These are phyloP conservation scores for Poicephalus gulielmi DNA, from an alignment of 2,113 vertebrate species.

Conservation along the genomic window DNA sequence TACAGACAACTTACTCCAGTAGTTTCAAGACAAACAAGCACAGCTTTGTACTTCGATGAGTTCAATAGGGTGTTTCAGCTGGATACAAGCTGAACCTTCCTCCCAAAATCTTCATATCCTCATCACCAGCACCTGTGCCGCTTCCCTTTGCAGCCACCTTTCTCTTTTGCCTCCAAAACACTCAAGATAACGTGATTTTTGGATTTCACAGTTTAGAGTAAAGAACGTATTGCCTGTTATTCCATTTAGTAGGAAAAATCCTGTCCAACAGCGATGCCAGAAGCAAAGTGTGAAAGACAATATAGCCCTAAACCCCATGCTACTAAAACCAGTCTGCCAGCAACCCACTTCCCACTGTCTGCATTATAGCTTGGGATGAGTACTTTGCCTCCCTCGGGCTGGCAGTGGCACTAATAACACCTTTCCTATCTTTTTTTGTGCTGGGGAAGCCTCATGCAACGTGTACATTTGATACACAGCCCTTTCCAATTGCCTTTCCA, in stretches of 20 bases:
- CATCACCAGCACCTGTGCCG: fast-evolving
- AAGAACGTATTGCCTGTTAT: neutral
- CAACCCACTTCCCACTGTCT: neutral
- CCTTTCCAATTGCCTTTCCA: neutral
- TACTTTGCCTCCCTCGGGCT: neutral
- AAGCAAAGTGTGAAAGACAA: neutral
- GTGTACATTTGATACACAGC: fast-evolving
- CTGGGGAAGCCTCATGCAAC: fast-evolving
- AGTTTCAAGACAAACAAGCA: neutral
- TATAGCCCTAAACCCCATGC: fast-evolving
- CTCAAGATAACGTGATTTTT: neutral
- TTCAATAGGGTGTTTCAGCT: neutral
- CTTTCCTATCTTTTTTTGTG: neutral
- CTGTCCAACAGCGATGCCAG: fast-evolving
- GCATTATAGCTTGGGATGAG: neutral
- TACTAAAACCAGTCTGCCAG: neutral
- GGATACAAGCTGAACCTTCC: neutral
- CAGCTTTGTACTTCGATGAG: neutral
- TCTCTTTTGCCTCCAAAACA: fast-evolving
- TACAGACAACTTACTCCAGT: neutral
- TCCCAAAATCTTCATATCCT: neutral
- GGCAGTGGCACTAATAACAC: neutral
- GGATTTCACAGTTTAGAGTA: neutral
- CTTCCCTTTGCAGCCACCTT: neutral
- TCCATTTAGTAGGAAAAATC: neutral